Evolutionary conservation across 2,888 invertebrate species (phyloP).

Genomic region (Ptilodon capucinus): DNA sequence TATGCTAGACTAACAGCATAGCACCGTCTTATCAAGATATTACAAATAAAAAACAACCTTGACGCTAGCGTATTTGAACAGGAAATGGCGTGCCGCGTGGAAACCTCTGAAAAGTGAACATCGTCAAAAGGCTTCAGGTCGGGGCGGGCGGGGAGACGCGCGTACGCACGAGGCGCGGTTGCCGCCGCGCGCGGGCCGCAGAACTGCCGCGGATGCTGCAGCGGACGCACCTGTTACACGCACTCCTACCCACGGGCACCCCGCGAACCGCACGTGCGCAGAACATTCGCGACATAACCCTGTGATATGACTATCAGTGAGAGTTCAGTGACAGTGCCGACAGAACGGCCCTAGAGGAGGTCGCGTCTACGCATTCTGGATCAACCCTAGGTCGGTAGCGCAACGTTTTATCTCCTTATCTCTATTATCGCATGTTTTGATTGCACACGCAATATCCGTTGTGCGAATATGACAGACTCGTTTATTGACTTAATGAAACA

Average conservation of each 20-base stretch:
- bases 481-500: slow-evolving; percentile 10
- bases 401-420: slow-evolving; percentile 64
- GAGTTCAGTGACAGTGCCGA: slow-evolving; percentile 65
- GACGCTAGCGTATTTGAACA: background rate
- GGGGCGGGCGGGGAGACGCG: slow-evolving; percentile 66
- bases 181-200: slow-evolving; percentile 43
- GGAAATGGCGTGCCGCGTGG: background rate
- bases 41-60: background rate
- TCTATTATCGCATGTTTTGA: slow-evolving; percentile 55
- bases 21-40: background rate
- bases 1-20: background rate
- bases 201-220: slow-evolving; percentile 75
- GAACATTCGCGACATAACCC: slow-evolving; percentile 27
- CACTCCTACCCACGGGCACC: slow-evolving; percentile 23
- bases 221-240: slow-evolving; percentile 65
- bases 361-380: slow-evolving; percentile 57
- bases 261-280: slow-evolving; percentile 39
- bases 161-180: slow-evolving; percentile 68
- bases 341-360: slow-evolving; percentile 36
- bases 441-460: slow-evolving; percentile 57
- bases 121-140: slow-evolving; percentile 63
- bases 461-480: slow-evolving; percentile 51
- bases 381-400: slow-evolving; percentile 71
- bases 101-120: slow-evolving; percentile 43
- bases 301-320: slow-evolving; percentile 64